Evolutionary conservation across 2,797 vertebrate genomes (phyloP), one percentile per base, ranked within the genome.

Genomic region (Parotocinclus haroldoi): DNA sequence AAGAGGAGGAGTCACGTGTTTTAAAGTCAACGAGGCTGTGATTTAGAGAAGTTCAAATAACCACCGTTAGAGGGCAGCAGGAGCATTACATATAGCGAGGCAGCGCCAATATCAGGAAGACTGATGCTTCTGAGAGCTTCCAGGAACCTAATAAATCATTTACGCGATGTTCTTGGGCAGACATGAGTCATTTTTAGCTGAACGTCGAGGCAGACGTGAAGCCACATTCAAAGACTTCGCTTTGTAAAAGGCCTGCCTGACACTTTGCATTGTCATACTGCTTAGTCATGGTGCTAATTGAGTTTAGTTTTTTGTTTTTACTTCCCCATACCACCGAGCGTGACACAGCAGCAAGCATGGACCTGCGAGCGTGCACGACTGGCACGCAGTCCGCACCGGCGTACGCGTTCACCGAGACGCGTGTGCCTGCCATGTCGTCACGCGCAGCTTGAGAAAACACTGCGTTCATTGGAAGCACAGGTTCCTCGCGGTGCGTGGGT

Each of bases 11-110:
- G 27, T 5, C n/a, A n/a, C n/a, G n/a, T n/a, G n/a, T 27, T 27
- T 27, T 27, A 27, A 27, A 27, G 27, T 27, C 27, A 27, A 27
- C 27, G 27, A n/a, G n/a, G n/a, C n/a, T n/a, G n/a, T n/a, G n/a
- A 27, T 27, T 27, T 27, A 27, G 27, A 27, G 27, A n/a, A n/a
- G n/a, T n/a, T n/a, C n/a, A n/a, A n/a, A n/a, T n/a, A n/a, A 46
- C 11, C 39, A 40, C 59, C 87, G 82, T 78, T 78, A 88, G 88
- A 81, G 81, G 84, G 86, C 83, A 77, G 82, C 81, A 86, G 69
- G 62, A 60, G 17, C 80, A 73, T 75, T 75, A 16, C 12, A 45
- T 46, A 80, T 64, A 11, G 49, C 10, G 8, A 9, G 12, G 59
- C 38, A 56, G 4, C 57, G 46, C 27, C 44, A 17, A 59, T 16